phyloP scores from a whole-genome alignment of 1,140 invertebrate genomes.

The Monochamus saltuarius region DNA sequence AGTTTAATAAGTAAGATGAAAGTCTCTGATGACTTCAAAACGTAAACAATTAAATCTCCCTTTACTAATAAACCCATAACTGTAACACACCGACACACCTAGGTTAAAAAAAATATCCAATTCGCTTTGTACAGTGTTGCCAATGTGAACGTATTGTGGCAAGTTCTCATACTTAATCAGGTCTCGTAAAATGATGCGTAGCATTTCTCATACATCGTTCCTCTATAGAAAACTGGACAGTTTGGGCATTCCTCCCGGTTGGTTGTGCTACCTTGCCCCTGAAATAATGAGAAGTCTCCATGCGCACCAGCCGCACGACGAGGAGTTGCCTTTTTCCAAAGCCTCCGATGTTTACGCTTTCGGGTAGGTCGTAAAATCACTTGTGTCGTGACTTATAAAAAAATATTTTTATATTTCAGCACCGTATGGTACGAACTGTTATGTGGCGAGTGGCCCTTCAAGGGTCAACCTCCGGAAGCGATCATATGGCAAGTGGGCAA shows the following conservation, averaged over 20 bases:
- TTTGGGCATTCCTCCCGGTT: conserved; percentile 91
- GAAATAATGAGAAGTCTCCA: conserved; percentile 85
- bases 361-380: conserved; percentile 66
- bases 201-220: conserved; percentile 24
- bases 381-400: background rate
- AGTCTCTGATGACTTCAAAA: no score
- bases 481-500: conserved; percentile 98
- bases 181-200: no score
- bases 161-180: no score
- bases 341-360: conserved; percentile 96
- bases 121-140: no score
- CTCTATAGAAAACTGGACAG: conserved; percentile 64
- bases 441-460: conserved; percentile 95
- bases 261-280: conserved; percentile 96
- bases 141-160: no score
- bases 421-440: conserved; percentile 99
- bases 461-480: conserved; percentile 86
- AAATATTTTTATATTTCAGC: conserved; percentile 57
- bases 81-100: no score
- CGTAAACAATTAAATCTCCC: no score
- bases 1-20: no score
- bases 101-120: no score
- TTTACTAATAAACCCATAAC: no score
- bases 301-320: conserved; percentile 72
- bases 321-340: conserved; percentile 88